phyloP scores from a whole-genome alignment of 2,113 vertebrate species.

The Sminthopsis crassicaudata region DNA sequence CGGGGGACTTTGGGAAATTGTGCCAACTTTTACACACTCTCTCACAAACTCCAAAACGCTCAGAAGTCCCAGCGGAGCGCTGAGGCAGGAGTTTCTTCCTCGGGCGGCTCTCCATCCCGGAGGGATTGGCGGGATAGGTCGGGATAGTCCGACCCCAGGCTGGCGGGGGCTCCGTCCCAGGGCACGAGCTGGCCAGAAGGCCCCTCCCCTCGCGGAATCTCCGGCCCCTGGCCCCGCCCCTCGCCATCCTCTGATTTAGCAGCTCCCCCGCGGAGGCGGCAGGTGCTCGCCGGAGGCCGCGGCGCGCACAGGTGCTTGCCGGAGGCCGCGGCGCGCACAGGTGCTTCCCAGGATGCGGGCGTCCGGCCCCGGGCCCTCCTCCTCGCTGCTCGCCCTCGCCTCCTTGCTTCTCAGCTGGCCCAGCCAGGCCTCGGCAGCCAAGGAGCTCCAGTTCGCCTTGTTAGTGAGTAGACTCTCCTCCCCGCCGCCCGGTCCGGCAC shows the following conservation, averaged over 20 bases:
- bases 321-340: background rate
- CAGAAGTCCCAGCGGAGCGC: background rate
- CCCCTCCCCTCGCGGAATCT: conserved; percentile 45
- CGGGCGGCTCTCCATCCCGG: too few relatives aligned
- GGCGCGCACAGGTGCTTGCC: background rate
- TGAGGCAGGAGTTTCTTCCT: background rate
- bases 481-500: background rate
- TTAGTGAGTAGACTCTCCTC: conserved; percentile 77
- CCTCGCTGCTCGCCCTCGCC: conserved; percentile 47
- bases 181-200: background rate
- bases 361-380: background rate
- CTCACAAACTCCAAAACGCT: background rate
- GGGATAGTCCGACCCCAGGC: background rate
- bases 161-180: background rate
- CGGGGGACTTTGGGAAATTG: background rate
- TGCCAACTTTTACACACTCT: background rate
- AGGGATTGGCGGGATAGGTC: too few relatives aligned
- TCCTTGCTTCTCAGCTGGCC: conserved; percentile 73
- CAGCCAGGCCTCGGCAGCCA: conserved; percentile 65
- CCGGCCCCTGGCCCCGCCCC: conserved; percentile 58
- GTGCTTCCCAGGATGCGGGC: conserved; percentile 31
- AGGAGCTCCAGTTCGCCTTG: conserved; percentile 82
- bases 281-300: background rate
- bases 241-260: conserved; percentile 56
- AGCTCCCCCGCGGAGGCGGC: conserved; percentile 38